Conservation (phyloP, 2,113 vertebrate species). For the Pachyramphus minor region DNA sequence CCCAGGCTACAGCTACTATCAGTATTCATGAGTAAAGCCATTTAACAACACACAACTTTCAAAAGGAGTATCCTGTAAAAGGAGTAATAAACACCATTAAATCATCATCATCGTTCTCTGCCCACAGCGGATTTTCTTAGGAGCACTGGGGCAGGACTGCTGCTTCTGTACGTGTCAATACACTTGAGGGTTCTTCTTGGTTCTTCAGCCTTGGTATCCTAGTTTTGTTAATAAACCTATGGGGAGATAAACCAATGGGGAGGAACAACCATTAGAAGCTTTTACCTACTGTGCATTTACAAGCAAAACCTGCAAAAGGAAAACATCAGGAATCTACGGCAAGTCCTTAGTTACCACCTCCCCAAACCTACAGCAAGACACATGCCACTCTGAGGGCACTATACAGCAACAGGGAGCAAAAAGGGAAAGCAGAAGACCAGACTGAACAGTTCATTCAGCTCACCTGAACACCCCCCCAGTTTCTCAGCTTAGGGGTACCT, state of each 20-base stretch:
- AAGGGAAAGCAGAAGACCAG: conserved; percentile 79
- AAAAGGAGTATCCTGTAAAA: conserved; percentile 80
- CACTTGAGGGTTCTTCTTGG: conserved; percentile 94
- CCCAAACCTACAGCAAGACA: conserved; percentile 77
- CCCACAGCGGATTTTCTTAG: conserved; percentile 88
- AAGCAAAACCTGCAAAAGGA: conserved; percentile 86
- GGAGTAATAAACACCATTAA: conserved; percentile 87
- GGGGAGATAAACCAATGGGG: conserved; percentile 99
- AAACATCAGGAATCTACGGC: conserved; percentile 81
- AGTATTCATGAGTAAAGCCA: conserved; percentile 65
- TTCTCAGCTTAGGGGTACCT: conserved; percentile 90
- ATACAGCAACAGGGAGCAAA: conserved; percentile 71
- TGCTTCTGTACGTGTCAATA: conserved; percentile 98
- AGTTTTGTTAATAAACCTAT: conserved; percentile 99
- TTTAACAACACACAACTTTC: conserved; percentile 74
- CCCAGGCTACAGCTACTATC: conserved; percentile 43
- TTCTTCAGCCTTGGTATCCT: conserved; percentile 97
- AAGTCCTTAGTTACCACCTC: conserved; percentile 78
- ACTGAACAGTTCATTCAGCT: conserved; percentile 87
- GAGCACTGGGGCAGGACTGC: conserved; percentile 87
- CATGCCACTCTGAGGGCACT: conserved; percentile 73
- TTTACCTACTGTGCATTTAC: conserved; percentile 77
- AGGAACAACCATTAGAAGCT: conserved; percentile 98
- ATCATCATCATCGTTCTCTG: conserved; percentile 83
- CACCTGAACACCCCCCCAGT: conserved; percentile 95